These are phyloP conservation scores for Whitmania pigra DNA, from an alignment of 1,140 invertebrate genomes.

Conservation along the genomic window DNA sequence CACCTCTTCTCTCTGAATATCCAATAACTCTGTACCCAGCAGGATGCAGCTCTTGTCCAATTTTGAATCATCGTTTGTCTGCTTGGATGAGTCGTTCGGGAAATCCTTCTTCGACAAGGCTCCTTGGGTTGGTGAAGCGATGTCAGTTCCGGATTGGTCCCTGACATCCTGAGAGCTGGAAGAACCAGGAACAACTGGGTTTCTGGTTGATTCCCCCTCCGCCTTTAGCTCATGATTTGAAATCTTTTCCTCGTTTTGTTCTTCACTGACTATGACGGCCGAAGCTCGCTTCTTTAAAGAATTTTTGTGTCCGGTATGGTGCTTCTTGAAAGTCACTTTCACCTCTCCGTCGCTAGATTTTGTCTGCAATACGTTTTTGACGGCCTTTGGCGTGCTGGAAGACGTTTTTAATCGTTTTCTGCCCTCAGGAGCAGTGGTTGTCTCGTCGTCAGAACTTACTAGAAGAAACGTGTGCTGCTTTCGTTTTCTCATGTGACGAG, in stretches of 20 bases:
- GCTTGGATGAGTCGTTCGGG: too few relatives aligned
- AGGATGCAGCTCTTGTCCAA: too few relatives aligned
- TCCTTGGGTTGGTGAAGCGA: too few relatives aligned
- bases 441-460: background rate
- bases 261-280: background rate
- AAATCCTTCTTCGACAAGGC: too few relatives aligned
- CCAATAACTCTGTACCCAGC: too few relatives aligned
- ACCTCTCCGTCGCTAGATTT: background rate
- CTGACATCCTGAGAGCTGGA: too few relatives aligned
- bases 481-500: background rate
- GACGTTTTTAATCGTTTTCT: background rate
- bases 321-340: constrained; percentile 1
- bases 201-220: too few relatives aligned
- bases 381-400: background rate
- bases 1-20: too few relatives aligned
- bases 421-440: background rate
- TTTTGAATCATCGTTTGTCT: too few relatives aligned
- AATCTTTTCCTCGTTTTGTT: background rate
- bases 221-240: too few relatives aligned
- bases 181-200: too few relatives aligned
- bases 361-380: background rate
- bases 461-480: constrained; percentile 1
- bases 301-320: background rate
- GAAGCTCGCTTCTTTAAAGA: background rate
- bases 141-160: too few relatives aligned